Percentiles rank a stretch among this genome's conserved stretches.
phyloP scores from a whole-genome alignment of 2,113 vertebrate genomes.

The Limnothrissa miodon region DNA sequence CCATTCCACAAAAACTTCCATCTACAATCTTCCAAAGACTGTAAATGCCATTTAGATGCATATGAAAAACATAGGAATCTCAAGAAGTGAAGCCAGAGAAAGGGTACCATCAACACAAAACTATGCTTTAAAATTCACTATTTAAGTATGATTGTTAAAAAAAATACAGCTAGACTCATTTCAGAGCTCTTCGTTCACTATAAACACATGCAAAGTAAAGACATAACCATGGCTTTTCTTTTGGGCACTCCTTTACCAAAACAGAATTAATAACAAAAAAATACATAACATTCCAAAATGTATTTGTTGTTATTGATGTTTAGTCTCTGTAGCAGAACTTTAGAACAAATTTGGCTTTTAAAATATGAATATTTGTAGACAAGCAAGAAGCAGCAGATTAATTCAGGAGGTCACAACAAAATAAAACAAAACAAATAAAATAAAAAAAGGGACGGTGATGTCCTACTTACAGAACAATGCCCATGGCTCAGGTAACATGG shows the following conservation, averaged over 20 bases:
- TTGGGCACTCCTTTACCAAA: slow-evolving; percentile 24
- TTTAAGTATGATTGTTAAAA: background rate
- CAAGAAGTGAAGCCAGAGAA: background rate
- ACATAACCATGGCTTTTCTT: slow-evolving; percentile 57
- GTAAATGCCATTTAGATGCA: background rate
- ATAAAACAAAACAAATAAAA: background rate
- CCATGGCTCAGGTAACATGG: slow-evolving; percentile 87
- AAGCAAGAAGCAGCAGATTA: slow-evolving; percentile 43
- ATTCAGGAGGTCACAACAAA: slow-evolving; percentile 72
- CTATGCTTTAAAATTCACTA: background rate
- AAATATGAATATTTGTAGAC: slow-evolving; percentile 36
- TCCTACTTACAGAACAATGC: slow-evolving; percentile 98
- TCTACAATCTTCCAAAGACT: background rate
- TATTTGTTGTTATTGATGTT: slow-evolving; percentile 40
- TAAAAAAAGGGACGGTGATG: slow-evolving; percentile 73
- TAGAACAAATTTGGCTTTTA: slow-evolving; percentile 48
- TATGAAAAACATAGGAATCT: background rate
- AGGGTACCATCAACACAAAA: background rate
- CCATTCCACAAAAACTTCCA: background rate
- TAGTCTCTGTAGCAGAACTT: slow-evolving; percentile 44
- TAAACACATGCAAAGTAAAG: background rate
- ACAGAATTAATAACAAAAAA: background rate
- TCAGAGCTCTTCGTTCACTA: background rate
- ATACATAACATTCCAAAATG: background rate
- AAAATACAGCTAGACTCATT: background rate